phyloP scores from a whole-genome alignment of 2,113 vertebrate genomes.

The Sprattus sprattus region DNA sequence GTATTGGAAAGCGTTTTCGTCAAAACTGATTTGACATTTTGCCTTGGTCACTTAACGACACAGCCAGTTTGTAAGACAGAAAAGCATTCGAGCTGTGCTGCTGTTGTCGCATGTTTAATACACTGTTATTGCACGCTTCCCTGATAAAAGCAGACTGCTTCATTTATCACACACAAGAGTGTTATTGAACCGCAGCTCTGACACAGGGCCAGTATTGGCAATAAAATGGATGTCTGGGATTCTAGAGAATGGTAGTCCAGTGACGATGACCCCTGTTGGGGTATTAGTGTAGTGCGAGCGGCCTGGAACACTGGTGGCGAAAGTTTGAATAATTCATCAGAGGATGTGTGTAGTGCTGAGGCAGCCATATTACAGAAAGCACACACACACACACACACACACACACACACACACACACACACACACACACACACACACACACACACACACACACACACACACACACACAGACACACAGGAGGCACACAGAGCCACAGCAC shows the following conservation, averaged over 20 bases:
- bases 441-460: too few species aligned
- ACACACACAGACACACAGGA: too few species aligned
- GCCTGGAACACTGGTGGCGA: background rate
- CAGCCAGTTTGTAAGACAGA: background rate
- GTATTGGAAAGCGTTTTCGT: background rate
- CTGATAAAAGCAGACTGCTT: background rate
- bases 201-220: background rate
- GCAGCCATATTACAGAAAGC: background rate
- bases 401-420: too few species aligned
- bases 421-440: too few species aligned
- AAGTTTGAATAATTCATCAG: background rate
- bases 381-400: too few species aligned
- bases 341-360: background rate
- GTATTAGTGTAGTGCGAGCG: background rate
- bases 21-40: background rate
- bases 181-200: background rate
- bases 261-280: background rate
- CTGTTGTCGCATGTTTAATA: too few species aligned
- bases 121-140: background rate
- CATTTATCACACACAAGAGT: background rate
- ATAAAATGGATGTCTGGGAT: background rate
- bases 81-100: background rate
- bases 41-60: background rate
- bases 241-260: background rate
- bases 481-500: too few species aligned